These are phyloP conservation scores for Agrochola macilenta DNA, from an alignment of 2,888 invertebrate genomes.

Conservation along the genomic window DNA sequence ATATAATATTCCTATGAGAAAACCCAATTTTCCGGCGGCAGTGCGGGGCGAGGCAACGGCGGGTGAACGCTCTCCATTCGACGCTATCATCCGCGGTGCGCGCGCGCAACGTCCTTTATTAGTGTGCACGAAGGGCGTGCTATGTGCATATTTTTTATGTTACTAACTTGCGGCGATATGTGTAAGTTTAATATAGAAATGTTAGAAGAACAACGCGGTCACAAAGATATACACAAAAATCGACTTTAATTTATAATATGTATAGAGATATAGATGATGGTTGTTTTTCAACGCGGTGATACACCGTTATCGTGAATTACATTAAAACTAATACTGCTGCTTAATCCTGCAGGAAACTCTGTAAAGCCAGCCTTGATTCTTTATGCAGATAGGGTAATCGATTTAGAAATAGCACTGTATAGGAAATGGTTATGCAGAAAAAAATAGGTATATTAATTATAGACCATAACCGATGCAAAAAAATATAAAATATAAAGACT, in stretches of 20 bases:
- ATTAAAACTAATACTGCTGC: background rate
- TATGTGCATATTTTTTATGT: background rate
- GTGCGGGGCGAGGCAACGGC: conserved; percentile 60
- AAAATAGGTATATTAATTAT: background rate
- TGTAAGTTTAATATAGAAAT: background rate
- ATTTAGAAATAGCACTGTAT: background rate
- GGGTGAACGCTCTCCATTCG: conserved; percentile 84
- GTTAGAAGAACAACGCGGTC: background rate
- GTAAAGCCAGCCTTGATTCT: background rate
- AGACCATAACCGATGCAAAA: background rate
- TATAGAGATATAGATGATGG: background rate
- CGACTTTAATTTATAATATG: background rate
- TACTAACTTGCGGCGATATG: background rate
- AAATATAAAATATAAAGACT: too few species aligned
- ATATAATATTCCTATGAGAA: conserved; percentile 59
- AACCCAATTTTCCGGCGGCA: conserved; percentile 64
- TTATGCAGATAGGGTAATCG: background rate
- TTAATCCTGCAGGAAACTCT: background rate
- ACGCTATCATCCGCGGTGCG: conserved; percentile 83
- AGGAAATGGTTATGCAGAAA: background rate
- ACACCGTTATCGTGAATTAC: too few species aligned
- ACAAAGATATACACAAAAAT: background rate
- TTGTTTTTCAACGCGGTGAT: background rate
- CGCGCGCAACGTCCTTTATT: conserved; percentile 79
- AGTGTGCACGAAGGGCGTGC: conserved; percentile 80